Evolutionary conservation across 1,140 invertebrate species (phyloP), one percentile per base, ranked within the genome.

Genomic region (Pseudomyrmex dendroicus): DNA sequence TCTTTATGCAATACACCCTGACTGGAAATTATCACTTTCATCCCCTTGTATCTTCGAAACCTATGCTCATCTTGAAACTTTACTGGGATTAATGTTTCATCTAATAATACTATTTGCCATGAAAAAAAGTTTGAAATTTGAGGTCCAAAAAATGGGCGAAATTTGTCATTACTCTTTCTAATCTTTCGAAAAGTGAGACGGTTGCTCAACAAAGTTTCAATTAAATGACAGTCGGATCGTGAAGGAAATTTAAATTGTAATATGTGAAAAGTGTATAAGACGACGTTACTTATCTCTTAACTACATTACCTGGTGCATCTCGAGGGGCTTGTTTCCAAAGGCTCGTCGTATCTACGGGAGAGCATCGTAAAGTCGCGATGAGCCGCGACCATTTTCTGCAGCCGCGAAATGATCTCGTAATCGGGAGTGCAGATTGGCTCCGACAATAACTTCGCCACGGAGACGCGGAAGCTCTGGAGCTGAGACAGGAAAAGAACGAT

Each of bases 311-410:
- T 94, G 44, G 92, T 93, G 57, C 93, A 94, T 83, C 92, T 91
- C 3, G 92, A 93, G 0, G 93, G 91, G 84, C 89, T 92, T 44
- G 84, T 83, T 35, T 88, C 91, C 22, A 96, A 94, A 1, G 96
- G 96, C 90, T 96, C 96, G 86, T 96, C 96, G 86, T 96, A 97
- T 83, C 96, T 94, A 9, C 96, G 92, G 0, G 96, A 97, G 0
- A 97, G 95, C 86, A 96, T 94, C 1, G 96, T 97, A 91, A 97
- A 97, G 91, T 97, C 97, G 70, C 97, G 95, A 93, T 97, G 96
- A 0, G 97, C 97, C 84, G 97, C 96, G 9, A 97, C 96, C 82
- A 97, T 93, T 94, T 97, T 97, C 89, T 97, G 96, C 7, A 97
- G 94, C 15, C 96, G 95, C 2, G 96, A 96, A 63, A 97, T 96